A percentile compares a stretch with the other conserved stretches of the same genome.
Evolutionary conservation across 2,797 vertebrate genomes (phyloP).

Genomic region (Syndactyla subalaris): DNA sequence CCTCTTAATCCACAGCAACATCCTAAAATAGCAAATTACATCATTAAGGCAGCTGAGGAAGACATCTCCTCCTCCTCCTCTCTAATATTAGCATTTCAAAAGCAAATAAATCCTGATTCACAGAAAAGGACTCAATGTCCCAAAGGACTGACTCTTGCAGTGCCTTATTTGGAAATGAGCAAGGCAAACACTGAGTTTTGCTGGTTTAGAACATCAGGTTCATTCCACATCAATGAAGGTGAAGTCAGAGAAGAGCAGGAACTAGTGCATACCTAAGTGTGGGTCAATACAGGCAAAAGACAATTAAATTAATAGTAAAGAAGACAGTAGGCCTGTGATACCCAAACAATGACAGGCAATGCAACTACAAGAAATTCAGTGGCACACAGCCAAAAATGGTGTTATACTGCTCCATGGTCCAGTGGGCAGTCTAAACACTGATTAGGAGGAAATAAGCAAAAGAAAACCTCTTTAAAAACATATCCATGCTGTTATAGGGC

Average conservation of each 20-base stretch:
- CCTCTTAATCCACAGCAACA: constrained; percentile 16
- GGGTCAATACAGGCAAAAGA: not conserved
- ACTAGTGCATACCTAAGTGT: not conserved
- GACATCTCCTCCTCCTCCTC: not conserved
- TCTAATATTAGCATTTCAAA: constrained; percentile 35
- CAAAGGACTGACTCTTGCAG: not conserved
- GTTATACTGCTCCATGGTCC: not conserved
- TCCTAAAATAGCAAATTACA: not conserved
- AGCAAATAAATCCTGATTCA: constrained; percentile 42
- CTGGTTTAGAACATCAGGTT: not conserved
- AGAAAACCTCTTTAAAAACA: not conserved
- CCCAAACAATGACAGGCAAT: not conserved
- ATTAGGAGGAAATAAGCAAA: not conserved
- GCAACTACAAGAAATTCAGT: not conserved
- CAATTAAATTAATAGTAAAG: not conserved
- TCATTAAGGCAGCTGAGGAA: not conserved
- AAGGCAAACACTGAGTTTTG: not conserved
- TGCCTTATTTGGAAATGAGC: not conserved
- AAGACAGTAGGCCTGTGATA: not conserved
- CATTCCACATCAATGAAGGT: not conserved
- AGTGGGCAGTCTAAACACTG: not conserved
- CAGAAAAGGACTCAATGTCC: not conserved
- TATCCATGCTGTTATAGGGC: accelerated
- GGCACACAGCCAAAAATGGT: not conserved
- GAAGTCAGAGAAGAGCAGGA: not conserved